Evolutionary conservation across 2,888 invertebrate genomes (phyloP).

Genomic region (Dioctria linearis): DNA sequence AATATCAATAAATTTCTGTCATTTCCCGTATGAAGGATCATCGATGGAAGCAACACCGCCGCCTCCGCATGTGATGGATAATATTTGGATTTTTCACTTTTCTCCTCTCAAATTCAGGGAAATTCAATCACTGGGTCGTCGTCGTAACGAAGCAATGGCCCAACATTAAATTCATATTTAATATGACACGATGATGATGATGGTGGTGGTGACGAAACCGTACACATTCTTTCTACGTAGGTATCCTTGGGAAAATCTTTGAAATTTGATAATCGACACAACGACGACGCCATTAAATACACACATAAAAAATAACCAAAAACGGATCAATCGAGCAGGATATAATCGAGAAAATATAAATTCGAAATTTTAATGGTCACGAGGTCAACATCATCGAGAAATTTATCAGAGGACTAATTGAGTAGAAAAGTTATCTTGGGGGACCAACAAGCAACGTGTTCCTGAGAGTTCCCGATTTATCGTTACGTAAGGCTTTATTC

Average conservation of each 20-base stretch:
- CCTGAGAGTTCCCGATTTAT: no score
- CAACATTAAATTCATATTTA: no score
- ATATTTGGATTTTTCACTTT: background rate
- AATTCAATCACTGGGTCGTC: background rate
- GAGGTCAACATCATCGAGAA: background rate
- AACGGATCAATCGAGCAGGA: background rate
- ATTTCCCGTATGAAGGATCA: no score
- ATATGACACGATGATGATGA: no score
- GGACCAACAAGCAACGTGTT: background rate
- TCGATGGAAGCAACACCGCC: background rate
- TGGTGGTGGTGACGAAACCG: no score
- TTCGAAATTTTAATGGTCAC: slow-evolving; percentile 29
- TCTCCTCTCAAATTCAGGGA: background rate
- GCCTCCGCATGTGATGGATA: background rate
- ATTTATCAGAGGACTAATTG: slow-evolving; percentile 38
- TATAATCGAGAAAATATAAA: background rate
- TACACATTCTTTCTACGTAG: no score
- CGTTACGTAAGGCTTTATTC: no score
- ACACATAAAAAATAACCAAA: background rate
- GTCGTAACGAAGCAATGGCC: no score
- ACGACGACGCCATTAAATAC: background rate
- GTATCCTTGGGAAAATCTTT: no score
- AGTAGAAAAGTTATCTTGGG: slow-evolving; percentile 44
- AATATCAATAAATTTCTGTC: no score
- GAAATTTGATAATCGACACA: background rate